Percentiles rank a stretch among this genome's conserved stretches.
Conservation (phyloP, 1,140 invertebrate species). For the Campoletis sonorensis region DNA sequence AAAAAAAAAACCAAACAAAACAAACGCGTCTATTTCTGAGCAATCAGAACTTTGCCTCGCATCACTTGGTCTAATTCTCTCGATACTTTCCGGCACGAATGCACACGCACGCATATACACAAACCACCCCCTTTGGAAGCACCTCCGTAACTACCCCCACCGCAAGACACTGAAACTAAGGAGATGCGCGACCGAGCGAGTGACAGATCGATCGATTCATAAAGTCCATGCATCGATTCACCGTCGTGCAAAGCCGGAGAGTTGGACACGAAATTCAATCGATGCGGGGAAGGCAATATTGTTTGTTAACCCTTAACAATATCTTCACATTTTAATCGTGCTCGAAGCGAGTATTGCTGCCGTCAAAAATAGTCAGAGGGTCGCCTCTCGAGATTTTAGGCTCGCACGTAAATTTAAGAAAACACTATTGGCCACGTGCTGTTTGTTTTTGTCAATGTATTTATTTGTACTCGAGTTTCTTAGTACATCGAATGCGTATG, state of each 20-base stretch:
- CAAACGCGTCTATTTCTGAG: not conserved
- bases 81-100: not conserved
- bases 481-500: no score
- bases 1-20: not conserved
- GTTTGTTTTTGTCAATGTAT: no score
- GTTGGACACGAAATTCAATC: no score
- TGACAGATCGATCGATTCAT: conserved; percentile 30
- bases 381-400: no score
- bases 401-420: no score
- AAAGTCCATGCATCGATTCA: conserved; percentile 37
- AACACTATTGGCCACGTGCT: no score
- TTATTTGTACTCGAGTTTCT: no score
- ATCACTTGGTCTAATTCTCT: conserved; percentile 19
- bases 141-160: conserved; percentile 25
- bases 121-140: not conserved
- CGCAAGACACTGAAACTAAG: conserved; percentile 32
- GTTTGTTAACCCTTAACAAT: not conserved
- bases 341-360: no score
- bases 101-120: not conserved
- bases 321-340: no score
- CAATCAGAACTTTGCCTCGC: not conserved
- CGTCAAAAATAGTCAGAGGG: no score
- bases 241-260: not conserved
- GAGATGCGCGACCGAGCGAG: conserved; percentile 32
- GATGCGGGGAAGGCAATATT: not conserved